A percentile compares a stretch with the other conserved stretches of the same genome.
Conservation (phyloP, 2,113 vertebrate species). For the Odocoileus hemionus region DNA sequence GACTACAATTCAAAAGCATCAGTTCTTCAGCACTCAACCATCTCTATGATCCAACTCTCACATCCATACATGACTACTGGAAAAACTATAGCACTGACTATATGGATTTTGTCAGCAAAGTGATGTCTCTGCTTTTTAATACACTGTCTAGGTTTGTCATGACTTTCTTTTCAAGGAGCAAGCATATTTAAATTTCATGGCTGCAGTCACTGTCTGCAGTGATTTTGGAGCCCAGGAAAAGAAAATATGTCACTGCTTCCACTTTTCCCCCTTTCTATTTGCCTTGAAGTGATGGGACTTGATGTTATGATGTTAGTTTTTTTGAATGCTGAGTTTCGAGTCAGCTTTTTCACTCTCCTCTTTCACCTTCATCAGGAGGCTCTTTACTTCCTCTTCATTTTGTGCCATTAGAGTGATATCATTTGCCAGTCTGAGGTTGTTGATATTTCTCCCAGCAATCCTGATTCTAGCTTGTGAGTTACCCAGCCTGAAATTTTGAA, state of each 20-base stretch:
- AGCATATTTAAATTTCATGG: background rate
- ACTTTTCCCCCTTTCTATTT: background rate
- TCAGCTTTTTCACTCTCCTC: background rate
- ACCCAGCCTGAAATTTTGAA: background rate
- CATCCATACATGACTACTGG: background rate
- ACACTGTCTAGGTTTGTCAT: background rate
- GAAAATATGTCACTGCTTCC: background rate
- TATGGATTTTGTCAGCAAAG: background rate
- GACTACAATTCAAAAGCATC: background rate
- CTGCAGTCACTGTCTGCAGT: background rate
- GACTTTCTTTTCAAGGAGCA: background rate
- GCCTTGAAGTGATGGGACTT: background rate
- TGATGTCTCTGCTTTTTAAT: background rate
- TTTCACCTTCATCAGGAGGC: background rate
- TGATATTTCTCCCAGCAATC: background rate
- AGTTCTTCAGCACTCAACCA: background rate
- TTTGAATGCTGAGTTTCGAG: background rate
- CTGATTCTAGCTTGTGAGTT: background rate
- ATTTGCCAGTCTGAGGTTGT: background rate
- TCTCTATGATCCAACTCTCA: background rate
- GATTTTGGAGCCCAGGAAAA: background rate
- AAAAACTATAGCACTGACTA: background rate
- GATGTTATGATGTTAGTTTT: background rate
- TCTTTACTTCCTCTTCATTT: background rate
- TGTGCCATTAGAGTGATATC: background rate